These are phyloP conservation scores for Parnassius apollo DNA, from an alignment of 2,888 invertebrate species.

Conservation along the genomic window DNA sequence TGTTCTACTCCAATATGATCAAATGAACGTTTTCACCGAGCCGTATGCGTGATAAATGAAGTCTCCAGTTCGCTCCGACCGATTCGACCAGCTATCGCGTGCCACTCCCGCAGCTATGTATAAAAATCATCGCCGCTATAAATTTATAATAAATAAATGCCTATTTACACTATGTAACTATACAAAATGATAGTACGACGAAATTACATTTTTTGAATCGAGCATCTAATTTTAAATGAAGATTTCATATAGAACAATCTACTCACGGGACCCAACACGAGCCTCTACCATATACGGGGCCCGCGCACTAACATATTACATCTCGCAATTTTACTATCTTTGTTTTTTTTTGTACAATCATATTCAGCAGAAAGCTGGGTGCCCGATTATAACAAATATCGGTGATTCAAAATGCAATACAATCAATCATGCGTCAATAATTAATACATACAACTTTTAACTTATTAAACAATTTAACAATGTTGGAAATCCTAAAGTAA, in stretches of 20 bases:
- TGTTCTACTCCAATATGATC: constrained; percentile 77
- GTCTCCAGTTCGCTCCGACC: constrained; percentile 68
- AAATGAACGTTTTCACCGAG: constrained; percentile 64
- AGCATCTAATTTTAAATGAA: constrained; percentile 73
- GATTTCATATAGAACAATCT: constrained; percentile 68
- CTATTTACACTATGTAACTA: constrained; percentile 81
- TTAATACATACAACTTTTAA: constrained; percentile 75
- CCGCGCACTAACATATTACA: constrained; percentile 62
- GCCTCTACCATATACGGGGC: constrained; percentile 33
- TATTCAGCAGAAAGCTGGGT: constrained; percentile 73
- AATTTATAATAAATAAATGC: constrained; percentile 82
- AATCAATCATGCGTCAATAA: constrained; percentile 71
- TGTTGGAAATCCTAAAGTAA: constrained; percentile 76
- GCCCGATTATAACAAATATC: constrained; percentile 68
- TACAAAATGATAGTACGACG: constrained; percentile 79
- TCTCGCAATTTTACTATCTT: constrained; percentile 60
- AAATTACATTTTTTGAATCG: constrained; percentile 74
- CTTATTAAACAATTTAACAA: constrained; percentile 79
- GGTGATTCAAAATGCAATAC: constrained; percentile 71
- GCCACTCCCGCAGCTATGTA: constrained; percentile 77
- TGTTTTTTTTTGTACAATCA: constrained; percentile 73
- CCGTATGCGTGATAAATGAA: constrained; percentile 65
- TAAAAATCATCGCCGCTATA: constrained; percentile 76
- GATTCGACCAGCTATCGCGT: constrained; percentile 63
- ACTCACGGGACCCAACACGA: constrained; percentile 50